Percentiles rank a stretch among this genome's conserved stretches.
Evolutionary conservation across 2,888 invertebrate species (phyloP).

Genomic region (Elmis aenea): DNA sequence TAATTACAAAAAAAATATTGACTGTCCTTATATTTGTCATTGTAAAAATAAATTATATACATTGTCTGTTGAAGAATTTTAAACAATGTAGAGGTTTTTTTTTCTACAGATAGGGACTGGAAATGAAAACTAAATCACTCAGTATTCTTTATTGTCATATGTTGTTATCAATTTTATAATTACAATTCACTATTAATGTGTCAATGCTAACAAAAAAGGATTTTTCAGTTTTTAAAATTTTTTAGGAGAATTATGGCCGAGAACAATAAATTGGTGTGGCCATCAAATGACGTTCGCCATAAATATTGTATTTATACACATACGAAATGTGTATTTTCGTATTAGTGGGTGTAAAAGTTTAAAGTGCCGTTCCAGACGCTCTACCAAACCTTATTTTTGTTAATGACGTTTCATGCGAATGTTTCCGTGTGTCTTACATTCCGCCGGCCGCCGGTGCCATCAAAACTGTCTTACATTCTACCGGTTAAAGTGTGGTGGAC

Average conservation of each 20-base stretch:
- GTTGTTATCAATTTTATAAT: no score
- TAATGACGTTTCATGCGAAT: conserved; percentile 26
- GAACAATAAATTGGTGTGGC: conserved; percentile 68
- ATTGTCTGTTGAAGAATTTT: no score
- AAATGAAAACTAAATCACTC: no score
- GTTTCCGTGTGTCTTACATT: conserved; percentile 35
- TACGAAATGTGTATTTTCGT: conserved; percentile 83
- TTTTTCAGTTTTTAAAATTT: conserved; percentile 2
- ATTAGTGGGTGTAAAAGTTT: conserved; percentile 78
- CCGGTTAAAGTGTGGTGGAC: no score
- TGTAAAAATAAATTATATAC: no score
- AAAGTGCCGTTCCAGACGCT: conserved; percentile 56
- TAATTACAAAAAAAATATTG: no score
- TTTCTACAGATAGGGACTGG: no score
- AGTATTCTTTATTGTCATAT: no score
- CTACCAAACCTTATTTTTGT: conserved; percentile 40
- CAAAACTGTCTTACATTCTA: no score
- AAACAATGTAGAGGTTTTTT: no score
- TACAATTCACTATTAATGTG: no score
- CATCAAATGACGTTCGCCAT: conserved; percentile 69
- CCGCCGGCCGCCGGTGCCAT: conserved; percentile 39
- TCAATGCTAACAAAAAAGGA: not conserved
- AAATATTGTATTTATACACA: conserved; percentile 73
- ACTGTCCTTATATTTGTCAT: no score
- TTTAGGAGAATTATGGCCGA: conserved; percentile 61